Conservation (phyloP, 2,797 vertebrate species). For the Paedocypris micromegethes region DNA sequence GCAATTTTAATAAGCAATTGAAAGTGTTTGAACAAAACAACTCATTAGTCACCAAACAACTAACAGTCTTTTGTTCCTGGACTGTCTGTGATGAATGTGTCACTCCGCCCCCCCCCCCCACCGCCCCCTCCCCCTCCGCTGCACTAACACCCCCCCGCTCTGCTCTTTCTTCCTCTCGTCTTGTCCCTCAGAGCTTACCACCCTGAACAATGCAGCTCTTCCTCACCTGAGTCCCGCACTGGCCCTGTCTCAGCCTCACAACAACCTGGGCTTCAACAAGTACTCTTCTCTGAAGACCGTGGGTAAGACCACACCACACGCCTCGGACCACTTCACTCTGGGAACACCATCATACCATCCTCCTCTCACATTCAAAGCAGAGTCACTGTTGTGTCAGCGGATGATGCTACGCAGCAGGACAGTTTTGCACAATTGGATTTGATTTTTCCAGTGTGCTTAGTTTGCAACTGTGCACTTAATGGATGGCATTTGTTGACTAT, state of each 20-base stretch:
- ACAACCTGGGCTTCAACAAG: conserved; percentile 77
- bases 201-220: conserved; percentile 74
- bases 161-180: conserved; percentile 23
- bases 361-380: conserved; percentile 6
- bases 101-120: conserved; percentile 31
- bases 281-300: conserved; percentile 80
- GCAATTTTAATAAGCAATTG: no score
- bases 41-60: no score
- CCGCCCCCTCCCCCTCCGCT: conserved; percentile 26
- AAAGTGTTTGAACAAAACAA: no score
- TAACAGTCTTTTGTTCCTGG: no score
- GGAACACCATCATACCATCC: background rate
- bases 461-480: no score
- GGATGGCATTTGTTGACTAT: no score
- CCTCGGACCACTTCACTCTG: background rate
- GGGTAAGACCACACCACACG: conserved; percentile 67
- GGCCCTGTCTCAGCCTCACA: conserved; percentile 72
- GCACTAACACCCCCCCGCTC: background rate
- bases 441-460: no score
- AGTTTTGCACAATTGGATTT: no score
- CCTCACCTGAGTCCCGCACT: conserved; percentile 67
- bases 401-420: no score
- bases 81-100: no score
- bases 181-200: conserved; percentile 73
- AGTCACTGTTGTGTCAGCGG: conserved; percentile 10